A percentile compares a stretch with the other conserved stretches of the same genome.
Conservation (phyloP, 2,888 invertebrate genomes). For the Eupsilia transversa region DNA sequence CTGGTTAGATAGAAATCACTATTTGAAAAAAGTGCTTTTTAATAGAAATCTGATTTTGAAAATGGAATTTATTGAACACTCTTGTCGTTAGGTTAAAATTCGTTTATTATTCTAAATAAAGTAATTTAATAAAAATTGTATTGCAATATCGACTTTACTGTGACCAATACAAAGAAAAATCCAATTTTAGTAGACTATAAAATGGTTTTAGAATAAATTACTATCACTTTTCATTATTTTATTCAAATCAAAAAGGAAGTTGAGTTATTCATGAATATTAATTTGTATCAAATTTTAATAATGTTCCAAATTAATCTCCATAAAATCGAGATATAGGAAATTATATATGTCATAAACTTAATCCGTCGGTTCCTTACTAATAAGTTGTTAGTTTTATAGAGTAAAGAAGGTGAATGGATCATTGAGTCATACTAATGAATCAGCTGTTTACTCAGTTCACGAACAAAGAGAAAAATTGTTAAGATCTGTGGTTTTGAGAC, state of each 20-base stretch:
- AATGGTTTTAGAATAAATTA: constrained; percentile 19
- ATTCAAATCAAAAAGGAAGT: constrained; percentile 5
- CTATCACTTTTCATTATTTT: background rate
- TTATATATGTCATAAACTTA: constrained; percentile 21
- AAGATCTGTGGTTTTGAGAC: constrained; percentile 41
- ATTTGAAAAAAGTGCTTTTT: constrained; percentile 25
- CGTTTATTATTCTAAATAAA: constrained; percentile 23
- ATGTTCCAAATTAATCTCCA: constrained; percentile 6
- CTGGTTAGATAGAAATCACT: constrained; percentile 50
- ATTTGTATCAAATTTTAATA: constrained; percentile 13
- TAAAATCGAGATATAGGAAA: constrained; percentile 12
- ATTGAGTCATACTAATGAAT: constrained; percentile 60
- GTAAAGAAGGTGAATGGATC: constrained; percentile 44
- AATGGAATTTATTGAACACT: constrained; percentile 37
- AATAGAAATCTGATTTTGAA: constrained; percentile 18
- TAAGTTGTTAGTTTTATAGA: constrained; percentile 47
- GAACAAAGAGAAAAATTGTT: constrained; percentile 64
- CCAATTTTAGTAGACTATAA: background rate
- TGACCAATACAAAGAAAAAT: constrained; percentile 21
- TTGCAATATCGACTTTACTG: constrained; percentile 16
- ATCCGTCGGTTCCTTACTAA: background rate
- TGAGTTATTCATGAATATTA: constrained; percentile 19
- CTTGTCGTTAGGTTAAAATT: constrained; percentile 3
- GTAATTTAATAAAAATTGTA: constrained; percentile 28
- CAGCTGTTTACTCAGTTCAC: constrained; percentile 58